Conservation (phyloP, 1,140 invertebrate genomes). For the Orchesella cincta region DNA sequence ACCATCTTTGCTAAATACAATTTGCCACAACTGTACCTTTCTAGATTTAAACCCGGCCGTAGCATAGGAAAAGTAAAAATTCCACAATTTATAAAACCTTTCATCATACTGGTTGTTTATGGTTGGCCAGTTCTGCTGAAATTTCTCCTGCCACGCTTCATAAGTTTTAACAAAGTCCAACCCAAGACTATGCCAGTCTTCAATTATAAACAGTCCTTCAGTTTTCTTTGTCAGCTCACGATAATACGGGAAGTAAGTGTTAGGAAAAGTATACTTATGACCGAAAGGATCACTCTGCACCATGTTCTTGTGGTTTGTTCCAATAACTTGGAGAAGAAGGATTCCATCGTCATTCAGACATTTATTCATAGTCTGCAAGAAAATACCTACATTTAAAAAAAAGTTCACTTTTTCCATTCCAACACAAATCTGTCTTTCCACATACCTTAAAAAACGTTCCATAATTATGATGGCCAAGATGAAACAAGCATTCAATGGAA, state of each 20-base stretch:
- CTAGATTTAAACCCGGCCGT: not conserved
- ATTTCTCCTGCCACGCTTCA: not conserved
- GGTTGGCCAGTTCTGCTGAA: not conserved
- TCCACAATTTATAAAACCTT: not conserved
- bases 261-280: not conserved
- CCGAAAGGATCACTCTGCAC: not conserved
- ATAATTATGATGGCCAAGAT: not conserved
- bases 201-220: not conserved
- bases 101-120: not conserved
- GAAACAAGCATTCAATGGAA: not conserved
- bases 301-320: not conserved
- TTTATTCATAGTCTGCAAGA: not conserved
- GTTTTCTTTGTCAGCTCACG: not conserved
- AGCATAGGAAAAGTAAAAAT: not conserved
- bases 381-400: no score
- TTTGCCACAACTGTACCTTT: not conserved
- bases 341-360: not conserved
- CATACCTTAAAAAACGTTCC: not conserved
- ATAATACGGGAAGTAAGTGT: not conserved
- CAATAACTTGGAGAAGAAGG: not conserved
- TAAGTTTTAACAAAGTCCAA: not conserved
- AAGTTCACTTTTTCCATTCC: no score
- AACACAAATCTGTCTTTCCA: no score
- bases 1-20: not conserved
- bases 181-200: constrained; percentile 7